These are phyloP conservation scores for Aspidiotus rigidus DNA, from an alignment of 2,888 invertebrate genomes.

Conservation along the genomic window DNA sequence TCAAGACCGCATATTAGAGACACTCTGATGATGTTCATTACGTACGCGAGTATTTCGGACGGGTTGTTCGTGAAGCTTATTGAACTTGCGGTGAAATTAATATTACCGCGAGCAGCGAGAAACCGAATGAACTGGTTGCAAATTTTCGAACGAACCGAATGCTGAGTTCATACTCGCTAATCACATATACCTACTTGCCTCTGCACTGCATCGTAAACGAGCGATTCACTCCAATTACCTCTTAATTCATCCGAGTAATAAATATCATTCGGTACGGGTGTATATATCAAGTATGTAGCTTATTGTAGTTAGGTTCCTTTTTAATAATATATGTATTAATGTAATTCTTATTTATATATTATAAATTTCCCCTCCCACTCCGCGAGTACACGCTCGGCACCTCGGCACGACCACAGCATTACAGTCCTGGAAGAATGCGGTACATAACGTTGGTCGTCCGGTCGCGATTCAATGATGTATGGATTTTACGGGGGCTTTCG, in stretches of 20 bases:
- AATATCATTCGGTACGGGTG: conserved; percentile 1
- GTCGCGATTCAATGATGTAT: neutral
- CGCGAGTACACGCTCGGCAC: neutral
- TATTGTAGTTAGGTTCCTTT: neutral
- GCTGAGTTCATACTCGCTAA: neutral
- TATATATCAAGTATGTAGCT: neutral
- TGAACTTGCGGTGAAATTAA: too few relatives aligned
- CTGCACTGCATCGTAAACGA: neutral
- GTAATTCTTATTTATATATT: neutral
- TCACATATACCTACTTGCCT: neutral
- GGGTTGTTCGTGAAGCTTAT: too few relatives aligned
- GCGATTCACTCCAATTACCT: conserved; percentile 1
- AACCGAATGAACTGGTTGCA: neutral
- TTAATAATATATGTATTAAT: neutral
- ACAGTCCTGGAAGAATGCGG: neutral
- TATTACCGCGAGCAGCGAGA: too few relatives aligned
- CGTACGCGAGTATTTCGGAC: too few relatives aligned
- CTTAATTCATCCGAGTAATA: conserved; percentile 1
- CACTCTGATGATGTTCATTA: too few relatives aligned
- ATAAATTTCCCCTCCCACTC: neutral
- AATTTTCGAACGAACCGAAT: neutral
- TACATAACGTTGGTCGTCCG: neutral
- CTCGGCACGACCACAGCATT: too few relatives aligned
- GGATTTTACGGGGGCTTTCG: conserved; percentile 1
- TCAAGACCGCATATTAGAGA: too few relatives aligned